Conservation (phyloP, 2,797 vertebrate species). For the Tolypeutes matacus region DNA sequence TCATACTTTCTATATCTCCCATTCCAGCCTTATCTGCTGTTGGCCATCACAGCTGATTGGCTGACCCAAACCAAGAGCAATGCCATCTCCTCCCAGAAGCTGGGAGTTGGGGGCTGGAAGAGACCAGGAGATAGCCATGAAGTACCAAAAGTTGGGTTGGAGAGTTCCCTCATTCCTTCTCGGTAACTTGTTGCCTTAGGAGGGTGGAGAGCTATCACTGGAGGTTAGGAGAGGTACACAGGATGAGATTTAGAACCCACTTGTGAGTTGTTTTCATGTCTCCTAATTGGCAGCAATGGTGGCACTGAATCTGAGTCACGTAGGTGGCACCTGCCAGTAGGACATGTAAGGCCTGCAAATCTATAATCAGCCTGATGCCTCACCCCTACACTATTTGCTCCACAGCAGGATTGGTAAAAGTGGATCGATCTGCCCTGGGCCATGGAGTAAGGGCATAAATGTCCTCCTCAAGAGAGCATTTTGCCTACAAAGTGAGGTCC, state of each 20-base stretch:
- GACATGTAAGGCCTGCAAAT: conserved; percentile 6
- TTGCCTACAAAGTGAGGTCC: neutral
- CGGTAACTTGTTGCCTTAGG: neutral
- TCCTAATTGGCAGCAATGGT: neutral
- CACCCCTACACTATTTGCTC: neutral
- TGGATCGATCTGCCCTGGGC: neutral
- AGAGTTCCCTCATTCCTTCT: neutral
- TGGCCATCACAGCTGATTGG: neutral
- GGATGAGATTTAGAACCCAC: neutral
- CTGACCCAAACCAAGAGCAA: neutral
- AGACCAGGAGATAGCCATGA: neutral
- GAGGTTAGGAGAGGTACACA: neutral
- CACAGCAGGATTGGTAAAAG: neutral
- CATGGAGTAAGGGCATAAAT: neutral
- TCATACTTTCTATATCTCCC: neutral
- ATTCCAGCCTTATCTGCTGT: neutral
- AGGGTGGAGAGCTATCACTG: neutral
- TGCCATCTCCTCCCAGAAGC: neutral
- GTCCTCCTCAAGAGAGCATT: neutral
- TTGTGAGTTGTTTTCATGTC: neutral
- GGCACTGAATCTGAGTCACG: neutral
- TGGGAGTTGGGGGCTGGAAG: neutral
- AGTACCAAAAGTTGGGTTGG: neutral
- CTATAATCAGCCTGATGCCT: neutral
- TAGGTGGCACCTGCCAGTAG: neutral